A percentile compares a stretch with the other conserved stretches of the same genome.
These are phyloP conservation scores for Atethmia centrago DNA, from an alignment of 2,888 invertebrate genomes.

Conservation along the genomic window DNA sequence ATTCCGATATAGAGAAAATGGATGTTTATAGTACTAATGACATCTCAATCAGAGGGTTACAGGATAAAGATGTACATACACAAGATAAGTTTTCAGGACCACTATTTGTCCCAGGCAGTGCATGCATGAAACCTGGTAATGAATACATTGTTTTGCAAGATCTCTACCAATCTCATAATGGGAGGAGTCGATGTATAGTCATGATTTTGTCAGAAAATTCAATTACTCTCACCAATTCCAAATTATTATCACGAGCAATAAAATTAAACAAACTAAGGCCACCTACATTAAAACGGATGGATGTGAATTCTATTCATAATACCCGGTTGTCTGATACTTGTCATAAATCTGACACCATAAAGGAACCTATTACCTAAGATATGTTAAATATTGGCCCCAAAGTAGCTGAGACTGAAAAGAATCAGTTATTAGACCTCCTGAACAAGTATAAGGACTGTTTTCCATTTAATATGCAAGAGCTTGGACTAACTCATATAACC, in stretches of 20 bases:
- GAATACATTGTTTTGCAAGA: background rate
- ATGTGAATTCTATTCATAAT: background rate
- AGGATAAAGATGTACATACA: too few species aligned
- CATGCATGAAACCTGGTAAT: background rate
- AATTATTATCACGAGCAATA: conserved; percentile 1
- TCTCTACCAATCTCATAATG: background rate
- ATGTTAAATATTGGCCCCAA: background rate
- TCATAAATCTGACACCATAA: background rate
- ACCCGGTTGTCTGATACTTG: too few species aligned
- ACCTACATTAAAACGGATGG: background rate
- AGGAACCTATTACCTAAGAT: conserved; percentile 1
- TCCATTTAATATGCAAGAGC: too few species aligned
- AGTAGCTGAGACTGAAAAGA: background rate
- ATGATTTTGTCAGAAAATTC: background rate
- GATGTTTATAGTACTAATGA: too few species aligned
- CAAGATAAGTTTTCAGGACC: background rate
- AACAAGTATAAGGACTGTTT: too few species aligned
- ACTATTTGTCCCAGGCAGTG: background rate
- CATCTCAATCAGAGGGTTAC: too few species aligned
- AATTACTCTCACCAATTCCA: background rate
- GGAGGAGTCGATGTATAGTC: background rate
- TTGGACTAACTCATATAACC: too few species aligned
- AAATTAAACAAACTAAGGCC: background rate
- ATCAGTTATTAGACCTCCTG: background rate
- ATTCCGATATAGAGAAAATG: too few species aligned